phyloP scores from a whole-genome alignment of 2,888 invertebrate species.

The Drosophila falleni region DNA sequence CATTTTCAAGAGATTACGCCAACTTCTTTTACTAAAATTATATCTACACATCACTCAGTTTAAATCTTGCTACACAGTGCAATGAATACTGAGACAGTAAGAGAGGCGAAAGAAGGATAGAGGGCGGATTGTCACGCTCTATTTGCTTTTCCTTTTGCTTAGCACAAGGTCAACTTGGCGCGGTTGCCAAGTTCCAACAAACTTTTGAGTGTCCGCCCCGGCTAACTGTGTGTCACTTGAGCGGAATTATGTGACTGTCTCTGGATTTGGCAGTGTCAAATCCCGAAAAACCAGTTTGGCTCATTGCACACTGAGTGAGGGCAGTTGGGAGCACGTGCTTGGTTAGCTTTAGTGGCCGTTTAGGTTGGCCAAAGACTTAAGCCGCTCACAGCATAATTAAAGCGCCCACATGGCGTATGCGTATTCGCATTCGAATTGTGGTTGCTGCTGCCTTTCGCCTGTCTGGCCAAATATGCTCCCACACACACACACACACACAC shows the following conservation, averaged over 20 bases:
- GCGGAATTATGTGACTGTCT: conserved; percentile 75
- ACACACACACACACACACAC: conserved; percentile 4
- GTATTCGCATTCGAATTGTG: conserved; percentile 66
- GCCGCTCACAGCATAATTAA: conserved; percentile 70
- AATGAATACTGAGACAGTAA: conserved; percentile 13
- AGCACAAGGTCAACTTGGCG: conserved; percentile 71
- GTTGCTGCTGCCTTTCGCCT: conserved; percentile 27
- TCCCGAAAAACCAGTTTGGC: conserved; percentile 58
- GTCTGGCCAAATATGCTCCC: conserved; percentile 14
- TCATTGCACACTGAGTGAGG: conserved; percentile 67
- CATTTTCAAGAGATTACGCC: not conserved
- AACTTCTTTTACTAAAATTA: conserved; percentile 3
- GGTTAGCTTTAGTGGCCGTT: conserved; percentile 70
- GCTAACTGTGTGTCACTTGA: conserved; percentile 58
- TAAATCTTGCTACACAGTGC: conserved; percentile 11
- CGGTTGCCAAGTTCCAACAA: conserved; percentile 70
- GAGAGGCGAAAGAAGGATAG: not conserved
- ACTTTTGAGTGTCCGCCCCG: conserved; percentile 65
- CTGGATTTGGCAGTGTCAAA: conserved; percentile 6
- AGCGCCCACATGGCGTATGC: conserved; percentile 73
- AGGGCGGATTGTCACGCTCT: conserved; percentile 48
- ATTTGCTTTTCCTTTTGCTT: conserved; percentile 55
- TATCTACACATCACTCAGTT: conserved; percentile 14
- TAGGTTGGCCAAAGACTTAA: conserved; percentile 60
- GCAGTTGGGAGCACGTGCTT: conserved; percentile 60